Evolutionary conservation across 64 coral and sea anemone genomes (phyloP).

Genomic region (Platygyra sinensis): DNA sequence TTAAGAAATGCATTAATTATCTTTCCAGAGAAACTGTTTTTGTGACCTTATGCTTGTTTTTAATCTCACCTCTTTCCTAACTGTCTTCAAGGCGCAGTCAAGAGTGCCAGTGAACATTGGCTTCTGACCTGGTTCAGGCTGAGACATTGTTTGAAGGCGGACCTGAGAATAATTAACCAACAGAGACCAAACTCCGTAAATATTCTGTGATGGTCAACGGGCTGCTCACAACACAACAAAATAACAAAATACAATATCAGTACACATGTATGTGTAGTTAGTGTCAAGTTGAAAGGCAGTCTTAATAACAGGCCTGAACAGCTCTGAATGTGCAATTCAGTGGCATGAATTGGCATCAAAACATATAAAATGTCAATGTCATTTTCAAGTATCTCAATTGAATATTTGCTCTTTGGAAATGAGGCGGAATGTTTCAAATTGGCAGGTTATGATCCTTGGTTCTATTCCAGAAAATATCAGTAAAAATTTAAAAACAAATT

Average conservation of each 20-base stretch:
- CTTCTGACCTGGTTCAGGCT: constrained; percentile 72
- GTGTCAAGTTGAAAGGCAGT: neutral
- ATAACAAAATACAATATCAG: neutral
- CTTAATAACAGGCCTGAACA: neutral
- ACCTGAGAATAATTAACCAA: constrained; percentile 52
- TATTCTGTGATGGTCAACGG: neutral
- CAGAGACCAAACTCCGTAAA: neutral
- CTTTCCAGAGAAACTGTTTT: neutral
- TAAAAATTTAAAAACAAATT: too few relatives aligned
- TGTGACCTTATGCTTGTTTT: neutral
- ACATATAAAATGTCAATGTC: too few relatives aligned
- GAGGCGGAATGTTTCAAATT: too few relatives aligned
- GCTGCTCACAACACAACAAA: neutral
- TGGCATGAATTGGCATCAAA: too few relatives aligned
- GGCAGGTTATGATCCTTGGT: too few relatives aligned
- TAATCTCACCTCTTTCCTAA: constrained; percentile 70
- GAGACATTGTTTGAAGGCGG: constrained; percentile 82
- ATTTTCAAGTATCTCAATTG: too few relatives aligned
- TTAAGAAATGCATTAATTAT: neutral
- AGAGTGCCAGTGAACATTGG: constrained; percentile 76
- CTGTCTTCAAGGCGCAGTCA: constrained; percentile 75
- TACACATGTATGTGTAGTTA: neutral
- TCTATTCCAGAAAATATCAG: too few relatives aligned
- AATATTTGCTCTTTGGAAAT: too few relatives aligned
- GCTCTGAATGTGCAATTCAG: too few relatives aligned